Conservation (phyloP, 2,113 vertebrate species). For the Variabilichromis moorii region DNA sequence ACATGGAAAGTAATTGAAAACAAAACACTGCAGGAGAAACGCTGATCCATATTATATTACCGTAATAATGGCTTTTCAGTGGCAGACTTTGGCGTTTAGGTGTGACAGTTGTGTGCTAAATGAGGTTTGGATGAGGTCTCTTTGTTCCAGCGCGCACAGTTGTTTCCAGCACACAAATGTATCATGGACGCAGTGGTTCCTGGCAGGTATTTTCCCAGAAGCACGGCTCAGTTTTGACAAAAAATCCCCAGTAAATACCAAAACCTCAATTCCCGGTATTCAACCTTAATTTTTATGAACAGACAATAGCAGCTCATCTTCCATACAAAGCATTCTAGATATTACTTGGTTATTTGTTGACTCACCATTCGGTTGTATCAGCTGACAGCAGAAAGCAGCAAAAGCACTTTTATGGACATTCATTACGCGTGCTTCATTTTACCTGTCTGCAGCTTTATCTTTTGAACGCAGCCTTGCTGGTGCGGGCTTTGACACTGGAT, state of each 20-base stretch:
- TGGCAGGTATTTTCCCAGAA: neutral
- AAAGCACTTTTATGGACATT: constrained; percentile 35
- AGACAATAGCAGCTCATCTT: neutral
- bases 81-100: neutral
- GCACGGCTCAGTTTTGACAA: neutral
- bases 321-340: neutral
- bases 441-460: constrained; percentile 54
- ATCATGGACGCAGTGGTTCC: neutral
- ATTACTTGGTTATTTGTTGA: neutral
- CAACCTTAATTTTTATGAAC: constrained; percentile 17
- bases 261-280: neutral
- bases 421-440: constrained; percentile 43
- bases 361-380: constrained; percentile 14
- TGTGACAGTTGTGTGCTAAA: neutral
- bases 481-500: constrained; percentile 39
- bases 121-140: neutral
- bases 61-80: neutral
- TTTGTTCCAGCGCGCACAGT: neutral
- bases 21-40: neutral
- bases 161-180: neutral
- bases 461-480: constrained; percentile 28
- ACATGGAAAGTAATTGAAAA: neutral
- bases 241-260: neutral
- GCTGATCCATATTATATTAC: neutral
- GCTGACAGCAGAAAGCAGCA: constrained; percentile 19